A percentile compares a stretch with the other conserved stretches of the same genome.
These are phyloP conservation scores for Gyps fulvus DNA, from an alignment of 2,113 vertebrate species.

Conservation along the genomic window DNA sequence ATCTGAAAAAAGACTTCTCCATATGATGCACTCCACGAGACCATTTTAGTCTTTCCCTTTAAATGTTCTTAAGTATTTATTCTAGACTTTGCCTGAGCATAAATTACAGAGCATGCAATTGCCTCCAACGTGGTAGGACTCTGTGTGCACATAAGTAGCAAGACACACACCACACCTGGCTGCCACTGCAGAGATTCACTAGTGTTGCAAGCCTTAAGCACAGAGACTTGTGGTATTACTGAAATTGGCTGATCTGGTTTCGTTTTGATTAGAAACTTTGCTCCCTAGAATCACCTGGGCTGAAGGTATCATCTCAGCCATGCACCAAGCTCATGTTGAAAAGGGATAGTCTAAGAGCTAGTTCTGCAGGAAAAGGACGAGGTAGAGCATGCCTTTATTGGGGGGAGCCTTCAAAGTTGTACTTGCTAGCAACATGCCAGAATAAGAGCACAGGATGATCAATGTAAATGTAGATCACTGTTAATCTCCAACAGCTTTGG, in stretches of 20 bases:
- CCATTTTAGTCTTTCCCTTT: neutral
- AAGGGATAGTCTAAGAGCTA: neutral
- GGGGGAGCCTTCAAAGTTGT: neutral
- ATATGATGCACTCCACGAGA: neutral
- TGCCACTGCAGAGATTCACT: neutral
- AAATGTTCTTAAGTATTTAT: neutral
- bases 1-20: neutral
- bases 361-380: neutral
- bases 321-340: neutral
- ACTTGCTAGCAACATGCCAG: neutral
- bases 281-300: neutral
- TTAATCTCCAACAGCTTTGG: neutral
- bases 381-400: neutral
- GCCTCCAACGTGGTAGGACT: neutral
- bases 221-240: neutral
- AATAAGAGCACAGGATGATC: neutral
- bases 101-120: neutral
- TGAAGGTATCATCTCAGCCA: neutral
- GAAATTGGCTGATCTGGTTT: neutral
- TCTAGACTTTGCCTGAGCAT: neutral
- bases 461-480: neutral
- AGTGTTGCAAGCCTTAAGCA: neutral
- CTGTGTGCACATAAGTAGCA: fast-evolving
- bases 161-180: too few relatives aligned
- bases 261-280: neutral